Evolutionary conservation across 2,113 vertebrate genomes (phyloP), one percentile per base, ranked within the genome.

Genomic region (Amazona guildingii): DNA sequence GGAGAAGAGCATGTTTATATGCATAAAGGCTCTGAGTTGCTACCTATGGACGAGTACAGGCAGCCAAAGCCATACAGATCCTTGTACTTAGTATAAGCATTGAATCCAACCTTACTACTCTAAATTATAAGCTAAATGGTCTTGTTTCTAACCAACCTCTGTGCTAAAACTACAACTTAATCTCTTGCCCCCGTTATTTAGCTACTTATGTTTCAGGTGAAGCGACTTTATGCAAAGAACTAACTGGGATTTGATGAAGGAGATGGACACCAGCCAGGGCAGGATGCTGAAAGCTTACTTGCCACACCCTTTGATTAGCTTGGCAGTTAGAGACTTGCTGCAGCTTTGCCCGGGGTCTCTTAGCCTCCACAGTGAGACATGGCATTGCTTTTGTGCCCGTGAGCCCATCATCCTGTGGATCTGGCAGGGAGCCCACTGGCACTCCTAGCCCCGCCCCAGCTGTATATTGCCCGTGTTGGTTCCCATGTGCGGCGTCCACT

Each of bases 331-430:
- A 9, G 41, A 12, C 5, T 27, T 21, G 25, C 37, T 20, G 46
- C 17, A 44, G 33, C 39, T 27, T 61, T 55, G 15, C 17, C 5
- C 2, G 10, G 67, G 68, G 23, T 33, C 41, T 23, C 29, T 28
- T 5, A 18, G 20, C 17, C n/a, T 48, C 44, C 37, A 10, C 0
- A 2, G 37, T 13, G 25, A 55, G 35, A 11, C 17, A 33, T 13
- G 0, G 1, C 11, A 1, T 10, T 10, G 16, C 39, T 68, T 18
- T 31, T 23, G 1, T 25, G 43, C 19, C 59, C 7, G n/a, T 28
- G 1, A 23, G 9, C 25, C 54, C 7, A 1, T 24, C 2, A 1
- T 51, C 37, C 70, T 4, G 6, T 16, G 46, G 57, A 37, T 57
- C 43, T 79, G 70, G 66, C 67, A 7, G 14, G n/a, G 63, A 94